These are phyloP conservation scores for Onychomys leucogaster DNA, from an alignment of 2,797 vertebrate genomes.

Conservation along the genomic window DNA sequence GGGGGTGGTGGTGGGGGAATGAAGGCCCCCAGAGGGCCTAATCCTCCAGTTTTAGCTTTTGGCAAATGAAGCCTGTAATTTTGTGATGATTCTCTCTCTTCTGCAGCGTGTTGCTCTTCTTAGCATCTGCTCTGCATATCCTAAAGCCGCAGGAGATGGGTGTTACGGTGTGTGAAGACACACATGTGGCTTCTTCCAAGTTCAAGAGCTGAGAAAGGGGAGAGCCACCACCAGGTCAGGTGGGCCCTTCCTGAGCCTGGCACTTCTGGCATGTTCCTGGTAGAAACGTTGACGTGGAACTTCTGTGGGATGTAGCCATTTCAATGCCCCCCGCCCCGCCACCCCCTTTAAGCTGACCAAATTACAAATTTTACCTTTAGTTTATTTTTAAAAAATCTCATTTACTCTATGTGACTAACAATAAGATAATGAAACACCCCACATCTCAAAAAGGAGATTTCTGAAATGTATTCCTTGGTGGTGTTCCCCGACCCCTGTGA, in stretches of 20 bases:
- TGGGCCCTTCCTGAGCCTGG: background rate
- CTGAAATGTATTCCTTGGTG: background rate
- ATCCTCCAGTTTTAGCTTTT: conserved; percentile 65
- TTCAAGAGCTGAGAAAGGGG: background rate
- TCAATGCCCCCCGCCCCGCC: background rate
- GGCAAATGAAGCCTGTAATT: conserved; percentile 70
- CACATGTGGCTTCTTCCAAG: background rate
- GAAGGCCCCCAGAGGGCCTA: background rate
- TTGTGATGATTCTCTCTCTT: conserved; percentile 62
- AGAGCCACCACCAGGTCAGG: background rate
- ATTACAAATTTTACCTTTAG: conserved; percentile 11
- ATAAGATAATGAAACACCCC: background rate
- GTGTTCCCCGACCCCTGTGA: background rate
- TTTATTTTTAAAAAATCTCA: background rate
- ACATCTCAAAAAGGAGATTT: conserved; percentile 7
- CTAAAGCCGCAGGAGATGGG: background rate
- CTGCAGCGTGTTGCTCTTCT: conserved; percentile 58
- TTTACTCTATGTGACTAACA: background rate
- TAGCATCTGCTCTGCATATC: conserved; percentile 54
- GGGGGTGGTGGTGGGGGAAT: conserved; percentile 28
- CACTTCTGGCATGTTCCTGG: background rate
- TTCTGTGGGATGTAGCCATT: background rate
- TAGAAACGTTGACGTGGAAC: background rate
- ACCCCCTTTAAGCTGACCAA: background rate
- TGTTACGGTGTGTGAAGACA: background rate